Conservation (phyloP, 2,888 invertebrate genomes). For the Rutpela maculata region DNA sequence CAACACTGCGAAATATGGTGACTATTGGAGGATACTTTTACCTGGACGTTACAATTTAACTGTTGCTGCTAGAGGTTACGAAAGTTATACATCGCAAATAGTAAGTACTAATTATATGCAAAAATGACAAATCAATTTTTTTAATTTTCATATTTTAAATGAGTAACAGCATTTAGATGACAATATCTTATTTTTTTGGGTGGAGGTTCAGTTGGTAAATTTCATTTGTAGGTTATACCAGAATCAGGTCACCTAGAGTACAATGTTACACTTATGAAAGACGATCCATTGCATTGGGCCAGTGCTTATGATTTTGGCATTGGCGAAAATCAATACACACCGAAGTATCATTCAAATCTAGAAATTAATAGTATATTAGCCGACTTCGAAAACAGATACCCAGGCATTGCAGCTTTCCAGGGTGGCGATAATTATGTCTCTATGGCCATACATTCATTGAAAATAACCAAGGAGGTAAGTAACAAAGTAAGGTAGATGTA, state of each 20-base stretch:
- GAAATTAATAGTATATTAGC: slow-evolving; percentile 81
- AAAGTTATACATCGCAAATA: slow-evolving; percentile 79
- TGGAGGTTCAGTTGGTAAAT: not conserved
- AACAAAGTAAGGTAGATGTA: too few species aligned
- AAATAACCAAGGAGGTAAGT: slow-evolving; percentile 83
- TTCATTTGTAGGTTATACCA: slow-evolving; percentile 74
- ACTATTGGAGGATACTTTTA: slow-evolving; percentile 93
- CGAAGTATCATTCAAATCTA: slow-evolving; percentile 80
- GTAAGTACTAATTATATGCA: slow-evolving; percentile 56
- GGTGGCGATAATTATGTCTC: slow-evolving; percentile 82
- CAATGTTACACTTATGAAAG: slow-evolving; percentile 88
- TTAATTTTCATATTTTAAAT: too few species aligned
- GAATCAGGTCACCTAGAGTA: slow-evolving; percentile 77
- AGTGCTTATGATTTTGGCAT: slow-evolving; percentile 86
- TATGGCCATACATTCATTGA: slow-evolving; percentile 82
- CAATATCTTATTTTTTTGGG: not conserved
- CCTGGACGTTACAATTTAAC: slow-evolving; percentile 92
- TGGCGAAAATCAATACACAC: slow-evolving; percentile 81
- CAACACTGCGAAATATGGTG: slow-evolving; percentile 84
- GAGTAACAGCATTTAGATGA: too few species aligned
- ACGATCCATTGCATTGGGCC: slow-evolving; percentile 89
- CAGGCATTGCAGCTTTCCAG: slow-evolving; percentile 82
- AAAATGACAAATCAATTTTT: too few species aligned
- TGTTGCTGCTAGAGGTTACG: slow-evolving; percentile 82
- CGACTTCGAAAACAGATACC: slow-evolving; percentile 82